Conservation (phyloP, 2,113 vertebrate genomes). For the Cricetomys ansorgei region DNA sequence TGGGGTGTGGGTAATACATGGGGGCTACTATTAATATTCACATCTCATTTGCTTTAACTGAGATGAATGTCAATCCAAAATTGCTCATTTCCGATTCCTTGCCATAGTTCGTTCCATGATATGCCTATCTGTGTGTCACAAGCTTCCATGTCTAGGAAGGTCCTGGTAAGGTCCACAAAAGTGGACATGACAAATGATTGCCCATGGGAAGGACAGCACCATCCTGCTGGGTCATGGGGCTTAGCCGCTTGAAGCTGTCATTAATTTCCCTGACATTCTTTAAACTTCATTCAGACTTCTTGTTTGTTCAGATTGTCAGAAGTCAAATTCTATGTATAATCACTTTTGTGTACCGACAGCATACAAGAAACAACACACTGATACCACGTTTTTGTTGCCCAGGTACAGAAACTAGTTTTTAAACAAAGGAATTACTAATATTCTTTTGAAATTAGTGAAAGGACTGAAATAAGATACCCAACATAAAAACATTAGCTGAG, state of each 20-base stretch:
- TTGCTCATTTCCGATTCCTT: background rate
- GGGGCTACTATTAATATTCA: no score
- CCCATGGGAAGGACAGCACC: background rate
- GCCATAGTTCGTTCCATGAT: background rate
- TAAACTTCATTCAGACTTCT: background rate
- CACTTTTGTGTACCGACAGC: background rate
- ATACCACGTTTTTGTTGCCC: background rate
- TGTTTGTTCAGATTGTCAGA: accelerated
- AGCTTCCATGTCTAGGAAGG: background rate
- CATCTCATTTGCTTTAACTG: background rate
- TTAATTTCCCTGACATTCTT: slow-evolving; percentile 4
- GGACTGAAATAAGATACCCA: background rate
- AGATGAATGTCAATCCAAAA: background rate
- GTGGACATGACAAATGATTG: background rate
- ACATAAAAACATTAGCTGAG: background rate
- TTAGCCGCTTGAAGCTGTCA: slow-evolving; percentile 93
- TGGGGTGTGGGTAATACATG: background rate
- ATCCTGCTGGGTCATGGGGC: slow-evolving; percentile 78
- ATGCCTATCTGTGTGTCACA: background rate
- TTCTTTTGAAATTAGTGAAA: background rate
- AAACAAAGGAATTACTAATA: background rate
- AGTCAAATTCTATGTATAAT: no score
- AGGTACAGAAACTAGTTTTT: background rate
- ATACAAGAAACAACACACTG: no score
- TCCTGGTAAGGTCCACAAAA: background rate